Conservation (phyloP, 2,797 vertebrate genomes). For the Lepus oiostolus region DNA sequence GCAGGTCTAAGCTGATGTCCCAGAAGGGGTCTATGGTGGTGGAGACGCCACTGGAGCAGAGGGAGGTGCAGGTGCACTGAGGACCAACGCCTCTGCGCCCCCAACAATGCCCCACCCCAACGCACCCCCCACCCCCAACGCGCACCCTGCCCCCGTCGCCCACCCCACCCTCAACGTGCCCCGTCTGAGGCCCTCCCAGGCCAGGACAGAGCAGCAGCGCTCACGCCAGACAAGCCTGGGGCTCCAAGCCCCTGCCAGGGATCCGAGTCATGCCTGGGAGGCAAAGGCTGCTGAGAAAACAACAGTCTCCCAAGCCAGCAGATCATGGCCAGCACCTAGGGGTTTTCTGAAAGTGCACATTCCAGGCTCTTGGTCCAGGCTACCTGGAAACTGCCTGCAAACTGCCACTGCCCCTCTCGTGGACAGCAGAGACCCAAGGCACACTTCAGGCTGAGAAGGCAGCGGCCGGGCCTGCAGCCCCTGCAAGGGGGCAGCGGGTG, state of each 20-base stretch:
- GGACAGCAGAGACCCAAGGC: fast-evolving
- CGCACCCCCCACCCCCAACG: too few relatives aligned
- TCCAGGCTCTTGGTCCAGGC: not conserved
- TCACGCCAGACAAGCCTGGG: not conserved
- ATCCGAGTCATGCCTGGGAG: fast-evolving
- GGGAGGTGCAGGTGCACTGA: not conserved
- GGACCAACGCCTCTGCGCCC: too few relatives aligned
- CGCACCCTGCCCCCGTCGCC: too few relatives aligned
- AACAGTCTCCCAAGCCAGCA: not conserved
- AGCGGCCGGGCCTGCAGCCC: slow-evolving; percentile 40
- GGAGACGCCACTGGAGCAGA: slow-evolving; percentile 93
- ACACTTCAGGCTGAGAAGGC: slow-evolving; percentile 68
- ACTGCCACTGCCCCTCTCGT: fast-evolving
- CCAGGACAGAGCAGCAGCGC: too few relatives aligned
- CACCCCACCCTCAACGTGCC: too few relatives aligned
- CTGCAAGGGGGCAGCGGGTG: not conserved
- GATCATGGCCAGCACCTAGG: too few relatives aligned
- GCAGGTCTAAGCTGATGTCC: slow-evolving; percentile 99
- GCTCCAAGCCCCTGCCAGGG: not conserved
- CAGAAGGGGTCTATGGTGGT: slow-evolving; percentile 99
- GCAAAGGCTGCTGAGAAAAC: not conserved
- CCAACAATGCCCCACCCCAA: too few relatives aligned
- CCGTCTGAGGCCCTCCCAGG: not conserved
- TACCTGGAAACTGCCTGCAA: not conserved
- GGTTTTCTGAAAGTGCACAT: not conserved